Evolutionary conservation across 1,140 invertebrate genomes (phyloP), one percentile per base, ranked within the genome.

Genomic region (Rhagoletis pomonella): DNA sequence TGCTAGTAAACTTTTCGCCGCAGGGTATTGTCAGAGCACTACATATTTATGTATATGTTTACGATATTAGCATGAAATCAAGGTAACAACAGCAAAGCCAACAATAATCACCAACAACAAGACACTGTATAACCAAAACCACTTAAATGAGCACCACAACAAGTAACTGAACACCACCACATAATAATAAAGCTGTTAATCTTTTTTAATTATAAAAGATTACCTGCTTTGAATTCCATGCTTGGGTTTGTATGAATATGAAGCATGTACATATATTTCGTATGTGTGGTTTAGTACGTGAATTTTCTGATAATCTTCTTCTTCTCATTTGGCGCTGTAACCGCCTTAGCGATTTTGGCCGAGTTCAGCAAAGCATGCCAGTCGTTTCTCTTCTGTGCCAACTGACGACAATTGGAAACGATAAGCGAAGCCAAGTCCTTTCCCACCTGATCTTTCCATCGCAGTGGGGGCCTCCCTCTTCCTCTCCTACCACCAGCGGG

Each of bases 181-280:
- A 81, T 55, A 81, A 81, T n/a, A 81, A 81, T 81, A 29, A 81
- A n/a, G 50, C 44, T 47, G 55, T 5, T 81, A 81, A 81, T 55
- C 55, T 17, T 55, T 81, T 81, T 81, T 55, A 81, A 81, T 81
- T 81, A 81, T 81, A 81, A 50, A 55, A 50, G 73, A 81, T 81
- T 81, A 73, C 67, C 73, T 55, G 50, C 73, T 81, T 55, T 55
- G 19, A 81, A 81, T 58, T 55, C 73, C 55, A 55, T 81, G 19
- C n/a, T 47, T 81, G 14, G 10, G 14, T 9, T n/a, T 12, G 3
- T 62, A 14, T 17, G 3, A 12, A 4, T 62, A 12, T 10, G 60
- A 12, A 3, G 17, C 14, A n/a, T 62, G 60, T n/a, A 14, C 60
- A 62, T 17, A 47, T 44, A 73, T 73, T 4, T 44, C 4, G 5